Percentiles rank a stretch among this genome's conserved stretches.
Conservation (phyloP, 2,888 invertebrate species). For the Ectemnius lituratus region DNA sequence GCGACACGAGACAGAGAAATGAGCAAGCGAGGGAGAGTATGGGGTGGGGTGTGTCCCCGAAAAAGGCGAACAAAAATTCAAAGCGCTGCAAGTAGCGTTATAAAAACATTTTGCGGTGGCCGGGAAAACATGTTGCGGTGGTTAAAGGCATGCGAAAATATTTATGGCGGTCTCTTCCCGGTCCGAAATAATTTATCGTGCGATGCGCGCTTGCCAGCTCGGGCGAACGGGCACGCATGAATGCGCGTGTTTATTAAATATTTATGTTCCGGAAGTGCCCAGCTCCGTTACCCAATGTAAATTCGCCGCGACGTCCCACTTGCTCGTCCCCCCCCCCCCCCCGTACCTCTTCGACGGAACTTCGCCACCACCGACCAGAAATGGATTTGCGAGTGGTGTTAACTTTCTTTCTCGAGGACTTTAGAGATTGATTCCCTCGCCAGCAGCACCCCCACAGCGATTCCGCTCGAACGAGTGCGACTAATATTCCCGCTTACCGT, state of each 20-base stretch:
- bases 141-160: slow-evolving; percentile 32
- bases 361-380: slow-evolving; percentile 26
- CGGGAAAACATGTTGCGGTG: background rate
- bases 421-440: slow-evolving; percentile 38
- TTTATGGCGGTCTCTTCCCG: slow-evolving; percentile 18
- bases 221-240: slow-evolving; percentile 8
- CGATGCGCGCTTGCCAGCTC: no score
- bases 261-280: slow-evolving; percentile 21
- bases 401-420: slow-evolving; percentile 34
- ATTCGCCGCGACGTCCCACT: slow-evolving; percentile 18
- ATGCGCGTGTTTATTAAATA: slow-evolving; percentile 36
- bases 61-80: slow-evolving; percentile 9
- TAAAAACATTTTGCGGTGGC: slow-evolving; percentile 18
- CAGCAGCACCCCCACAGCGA: slow-evolving; percentile 21
- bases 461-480: slow-evolving; percentile 41
- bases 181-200: slow-evolving; percentile 35
- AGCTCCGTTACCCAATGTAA: slow-evolving; percentile 16
- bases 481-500: slow-evolving; percentile 44
- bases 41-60: background rate
- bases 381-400: slow-evolving; percentile 38
- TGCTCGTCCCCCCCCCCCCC: background rate
- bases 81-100: background rate
- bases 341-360: background rate
- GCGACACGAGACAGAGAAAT: no score
- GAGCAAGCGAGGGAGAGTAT: no score